Evolutionary conservation across 2,113 vertebrate species (phyloP).

Genomic region (Heterotis niloticus): DNA sequence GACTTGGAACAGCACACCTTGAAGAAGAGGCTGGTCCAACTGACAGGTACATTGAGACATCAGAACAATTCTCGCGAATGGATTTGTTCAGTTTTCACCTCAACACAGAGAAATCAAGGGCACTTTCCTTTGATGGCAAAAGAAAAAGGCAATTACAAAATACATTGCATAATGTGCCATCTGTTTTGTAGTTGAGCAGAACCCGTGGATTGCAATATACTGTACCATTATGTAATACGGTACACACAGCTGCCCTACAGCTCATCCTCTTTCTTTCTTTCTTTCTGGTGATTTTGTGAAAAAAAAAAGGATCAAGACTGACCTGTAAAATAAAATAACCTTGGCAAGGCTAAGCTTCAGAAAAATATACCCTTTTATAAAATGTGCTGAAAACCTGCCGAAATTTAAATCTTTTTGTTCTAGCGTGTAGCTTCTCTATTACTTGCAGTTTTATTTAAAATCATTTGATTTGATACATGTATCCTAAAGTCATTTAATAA

Average conservation of each 20-base stretch:
- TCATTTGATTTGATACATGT: no score
- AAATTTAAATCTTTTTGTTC: no score
- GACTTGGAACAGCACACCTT: neutral
- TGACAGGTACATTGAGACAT: conserved; percentile 20
- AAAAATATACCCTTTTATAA: neutral
- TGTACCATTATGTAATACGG: conserved; percentile 7
- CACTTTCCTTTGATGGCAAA: conserved; percentile 20
- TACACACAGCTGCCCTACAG: conserved; percentile 1
- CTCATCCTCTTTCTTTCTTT: neutral
- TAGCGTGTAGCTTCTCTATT: no score
- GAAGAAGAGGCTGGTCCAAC: conserved; percentile 7
- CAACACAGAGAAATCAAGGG: conserved; percentile 22
- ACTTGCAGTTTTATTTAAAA: no score
- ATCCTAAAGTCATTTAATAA: no score
- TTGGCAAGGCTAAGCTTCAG: conserved; percentile 1
- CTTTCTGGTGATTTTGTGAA: neutral
- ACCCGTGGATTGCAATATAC: neutral
- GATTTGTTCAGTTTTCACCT: conserved; percentile 23
- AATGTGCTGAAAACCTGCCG: neutral
- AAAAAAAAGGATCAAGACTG: no score
- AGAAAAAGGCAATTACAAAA: conserved; percentile 23
- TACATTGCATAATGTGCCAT: conserved; percentile 22
- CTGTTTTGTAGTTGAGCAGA: conserved; percentile 12
- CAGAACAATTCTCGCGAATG: conserved; percentile 17
- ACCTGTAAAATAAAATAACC: neutral